phyloP scores from a whole-genome alignment of 2,113 vertebrate genomes.

The Coptodon rendalli region DNA sequence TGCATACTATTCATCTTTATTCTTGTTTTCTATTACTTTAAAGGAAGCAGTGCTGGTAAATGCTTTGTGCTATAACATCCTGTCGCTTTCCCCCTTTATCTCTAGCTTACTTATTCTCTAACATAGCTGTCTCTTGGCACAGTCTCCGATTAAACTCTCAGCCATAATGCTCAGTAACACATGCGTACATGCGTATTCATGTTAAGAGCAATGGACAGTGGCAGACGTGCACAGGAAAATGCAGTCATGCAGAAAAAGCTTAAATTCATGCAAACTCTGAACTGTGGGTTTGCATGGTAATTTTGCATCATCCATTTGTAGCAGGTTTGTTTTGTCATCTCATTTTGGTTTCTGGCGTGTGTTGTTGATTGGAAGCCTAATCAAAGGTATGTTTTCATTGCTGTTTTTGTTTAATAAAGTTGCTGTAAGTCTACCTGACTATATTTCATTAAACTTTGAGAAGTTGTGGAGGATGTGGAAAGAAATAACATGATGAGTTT shows the following conservation, averaged over 20 bases:
- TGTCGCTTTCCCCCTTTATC: background rate
- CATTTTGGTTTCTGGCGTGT: background rate
- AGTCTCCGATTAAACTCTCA: fast-evolving
- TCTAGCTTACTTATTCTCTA: fast-evolving
- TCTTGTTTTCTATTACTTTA: background rate
- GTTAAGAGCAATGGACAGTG: background rate
- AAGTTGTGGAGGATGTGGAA: background rate
- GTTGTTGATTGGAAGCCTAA: background rate
- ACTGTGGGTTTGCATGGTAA: background rate
- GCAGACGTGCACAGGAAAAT: background rate
- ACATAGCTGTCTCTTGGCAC: background rate
- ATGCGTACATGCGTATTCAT: background rate
- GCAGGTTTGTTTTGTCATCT: background rate
- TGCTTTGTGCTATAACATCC: background rate
- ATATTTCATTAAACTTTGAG: background rate
- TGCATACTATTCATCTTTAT: background rate
- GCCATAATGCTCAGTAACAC: background rate
- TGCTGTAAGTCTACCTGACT: fast-evolving
- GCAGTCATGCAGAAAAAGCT: background rate
- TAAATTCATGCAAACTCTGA: background rate
- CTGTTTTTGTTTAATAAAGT: background rate
- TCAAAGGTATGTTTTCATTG: background rate
- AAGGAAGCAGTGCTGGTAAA: background rate
- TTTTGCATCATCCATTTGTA: background rate
- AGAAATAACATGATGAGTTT: background rate